Percentiles rank a stretch among this genome's conserved stretches.
Conservation (phyloP, 2,113 vertebrate genomes). For the Microcebus griseorufus region DNA sequence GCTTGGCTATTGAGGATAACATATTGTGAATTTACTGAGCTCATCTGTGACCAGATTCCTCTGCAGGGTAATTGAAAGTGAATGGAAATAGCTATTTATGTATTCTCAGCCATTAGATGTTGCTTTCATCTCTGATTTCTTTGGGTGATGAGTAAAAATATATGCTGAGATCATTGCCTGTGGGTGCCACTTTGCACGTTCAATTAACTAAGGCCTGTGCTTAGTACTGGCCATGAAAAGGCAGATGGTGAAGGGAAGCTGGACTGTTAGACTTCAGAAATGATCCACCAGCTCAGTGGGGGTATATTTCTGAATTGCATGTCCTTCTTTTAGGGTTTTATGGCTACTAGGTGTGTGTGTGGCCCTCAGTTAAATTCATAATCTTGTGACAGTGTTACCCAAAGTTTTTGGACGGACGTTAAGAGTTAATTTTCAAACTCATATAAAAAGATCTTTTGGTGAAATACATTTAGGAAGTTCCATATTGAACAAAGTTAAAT, state of each 20-base stretch:
- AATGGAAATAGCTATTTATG: constrained; percentile 64
- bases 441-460: background rate
- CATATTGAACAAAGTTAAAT: background rate
- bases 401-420: background rate
- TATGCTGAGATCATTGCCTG: background rate
- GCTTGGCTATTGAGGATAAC: constrained; percentile 25
- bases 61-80: constrained; percentile 11
- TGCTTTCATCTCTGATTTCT: constrained; percentile 70
- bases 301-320: background rate
- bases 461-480: background rate
- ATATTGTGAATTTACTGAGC: constrained; percentile 31
- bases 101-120: constrained; percentile 77
- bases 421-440: background rate
- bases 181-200: background rate
- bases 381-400: background rate
- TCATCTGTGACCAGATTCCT: constrained; percentile 55
- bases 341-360: background rate
- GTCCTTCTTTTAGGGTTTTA: background rate
- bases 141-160: constrained; percentile 28
- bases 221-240: background rate
- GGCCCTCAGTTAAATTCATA: background rate
- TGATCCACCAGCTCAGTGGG: background rate
- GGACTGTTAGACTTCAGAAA: background rate
- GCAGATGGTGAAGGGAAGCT: background rate
- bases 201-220: background rate